A percentile compares a stretch with the other conserved stretches of the same genome.
Evolutionary conservation across 2,888 invertebrate species (phyloP).

Genomic region (Serrognathus titanus): DNA sequence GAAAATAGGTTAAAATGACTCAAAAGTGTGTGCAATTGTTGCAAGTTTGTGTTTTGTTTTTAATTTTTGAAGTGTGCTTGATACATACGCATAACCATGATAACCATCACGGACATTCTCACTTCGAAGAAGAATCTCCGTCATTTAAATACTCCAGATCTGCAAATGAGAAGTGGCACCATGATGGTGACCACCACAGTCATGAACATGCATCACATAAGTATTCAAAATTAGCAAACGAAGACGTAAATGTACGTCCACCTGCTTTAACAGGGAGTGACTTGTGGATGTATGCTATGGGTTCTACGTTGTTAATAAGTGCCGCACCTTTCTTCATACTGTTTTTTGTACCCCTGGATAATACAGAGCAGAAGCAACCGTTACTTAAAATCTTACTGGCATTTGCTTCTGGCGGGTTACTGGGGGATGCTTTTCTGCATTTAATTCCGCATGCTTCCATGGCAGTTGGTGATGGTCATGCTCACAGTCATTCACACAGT

Average conservation of each 20-base stretch:
- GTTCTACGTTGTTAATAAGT: constrained; percentile 90
- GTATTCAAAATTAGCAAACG: constrained; percentile 1
- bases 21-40: constrained; percentile 1
- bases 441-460: constrained; percentile 93
- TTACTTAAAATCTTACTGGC: constrained; percentile 85
- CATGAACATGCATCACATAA: constrained; percentile 32
- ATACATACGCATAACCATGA: constrained; percentile 34
- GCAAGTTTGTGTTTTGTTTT: constrained; percentile 13
- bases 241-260: constrained; percentile 7
- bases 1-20: background rate
- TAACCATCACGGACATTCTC: constrained; percentile 49
- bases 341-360: constrained; percentile 89
- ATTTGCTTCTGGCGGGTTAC: constrained; percentile 91
- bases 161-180: constrained; percentile 52
- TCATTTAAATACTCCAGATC: constrained; percentile 80
- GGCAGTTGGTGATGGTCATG: constrained; percentile 54
- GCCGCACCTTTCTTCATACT: constrained; percentile 91
- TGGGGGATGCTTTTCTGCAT: constrained; percentile 98
- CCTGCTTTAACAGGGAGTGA: constrained; percentile 37
- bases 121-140: constrained; percentile 58
- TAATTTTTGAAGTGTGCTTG: constrained; percentile 7
- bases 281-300: constrained; percentile 78
- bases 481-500: constrained; percentile 53
- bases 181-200: constrained; percentile 23
- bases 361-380: constrained; percentile 77